A percentile compares a stretch with the other conserved stretches of the same genome.
Conservation (phyloP, 2,113 vertebrate species). For the Labeo catla region DNA sequence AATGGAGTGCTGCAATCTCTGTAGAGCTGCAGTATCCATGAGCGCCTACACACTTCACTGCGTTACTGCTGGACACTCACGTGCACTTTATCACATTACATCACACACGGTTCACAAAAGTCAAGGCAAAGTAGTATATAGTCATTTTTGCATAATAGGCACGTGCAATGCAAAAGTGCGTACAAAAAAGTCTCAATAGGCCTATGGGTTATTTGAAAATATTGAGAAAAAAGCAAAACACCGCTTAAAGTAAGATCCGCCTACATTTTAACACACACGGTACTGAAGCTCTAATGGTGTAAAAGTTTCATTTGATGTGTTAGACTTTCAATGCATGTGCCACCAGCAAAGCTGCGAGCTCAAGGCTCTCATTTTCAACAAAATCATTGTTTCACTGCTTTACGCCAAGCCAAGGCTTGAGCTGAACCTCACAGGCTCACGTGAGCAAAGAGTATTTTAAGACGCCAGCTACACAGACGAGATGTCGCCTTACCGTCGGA, state of each 20-base stretch:
- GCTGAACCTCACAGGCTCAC: neutral
- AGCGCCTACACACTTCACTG: conserved; percentile 36
- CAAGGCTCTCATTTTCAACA: neutral
- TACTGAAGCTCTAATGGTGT: neutral
- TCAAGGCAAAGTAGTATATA: neutral
- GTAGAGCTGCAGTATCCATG: conserved; percentile 23
- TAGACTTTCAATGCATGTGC: neutral
- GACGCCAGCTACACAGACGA: neutral
- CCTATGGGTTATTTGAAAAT: neutral
- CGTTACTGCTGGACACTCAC: conserved; percentile 18
- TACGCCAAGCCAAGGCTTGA: neutral
- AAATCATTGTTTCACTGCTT: neutral
- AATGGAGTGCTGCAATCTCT: conserved; percentile 25
- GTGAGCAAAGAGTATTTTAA: neutral
- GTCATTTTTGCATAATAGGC: neutral
- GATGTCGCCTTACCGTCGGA: conserved; percentile 72
- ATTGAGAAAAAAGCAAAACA: neutral
- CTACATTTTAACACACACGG: too few relatives aligned
- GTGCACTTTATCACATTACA: conserved; percentile 10
- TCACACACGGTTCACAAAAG: conserved; percentile 22
- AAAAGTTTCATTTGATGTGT: neutral
- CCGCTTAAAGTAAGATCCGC: too few relatives aligned
- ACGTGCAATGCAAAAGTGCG: neutral
- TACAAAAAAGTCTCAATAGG: neutral
- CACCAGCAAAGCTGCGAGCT: neutral